phyloP scores from a whole-genome alignment of 2,797 vertebrate species.

The Tiaroga cobitis region DNA sequence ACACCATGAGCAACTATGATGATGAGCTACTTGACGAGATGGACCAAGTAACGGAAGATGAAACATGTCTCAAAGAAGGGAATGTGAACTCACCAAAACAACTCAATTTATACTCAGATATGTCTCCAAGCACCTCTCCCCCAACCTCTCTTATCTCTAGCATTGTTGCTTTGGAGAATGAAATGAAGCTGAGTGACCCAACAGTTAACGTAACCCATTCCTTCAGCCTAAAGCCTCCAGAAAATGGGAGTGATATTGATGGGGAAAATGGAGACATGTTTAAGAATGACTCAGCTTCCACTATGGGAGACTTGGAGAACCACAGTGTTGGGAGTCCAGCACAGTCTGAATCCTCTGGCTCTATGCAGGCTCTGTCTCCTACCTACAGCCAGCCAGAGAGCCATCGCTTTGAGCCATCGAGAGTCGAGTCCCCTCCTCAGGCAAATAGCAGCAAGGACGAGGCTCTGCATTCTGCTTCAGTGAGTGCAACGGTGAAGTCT shows the following conservation, averaged over 20 bases:
- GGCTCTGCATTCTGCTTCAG: constrained; percentile 78
- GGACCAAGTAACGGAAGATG: constrained; percentile 95
- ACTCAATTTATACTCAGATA: constrained; percentile 79
- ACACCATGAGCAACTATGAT: constrained; percentile 90
- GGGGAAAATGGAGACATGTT: constrained; percentile 87
- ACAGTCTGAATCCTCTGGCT: constrained; percentile 93
- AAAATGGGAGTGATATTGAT: constrained; percentile 82
- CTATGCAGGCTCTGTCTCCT: constrained; percentile 92
- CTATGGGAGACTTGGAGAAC: constrained; percentile 88
- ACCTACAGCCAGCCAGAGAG: constrained; percentile 90
- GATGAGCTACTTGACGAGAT: constrained; percentile 90
- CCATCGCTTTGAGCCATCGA: constrained; percentile 74
- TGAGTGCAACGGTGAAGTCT: constrained; percentile 88
- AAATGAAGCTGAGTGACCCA: constrained; percentile 98
- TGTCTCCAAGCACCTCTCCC: constrained; percentile 85
- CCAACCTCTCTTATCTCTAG: constrained; percentile 95
- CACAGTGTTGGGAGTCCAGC: constrained; percentile 93
- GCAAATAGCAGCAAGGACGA: constrained; percentile 81
- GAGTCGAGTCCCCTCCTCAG: constrained; percentile 84
- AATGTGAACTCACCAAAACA: constrained; percentile 83
- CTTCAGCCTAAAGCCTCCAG: constrained; percentile 82
- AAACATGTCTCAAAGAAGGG: constrained; percentile 83
- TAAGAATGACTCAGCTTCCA: constrained; percentile 89
- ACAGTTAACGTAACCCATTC: constrained; percentile 87
- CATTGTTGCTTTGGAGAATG: constrained; percentile 96